phyloP scores from a whole-genome alignment of 2,797 vertebrate species.

The Sebastes diaconus region DNA sequence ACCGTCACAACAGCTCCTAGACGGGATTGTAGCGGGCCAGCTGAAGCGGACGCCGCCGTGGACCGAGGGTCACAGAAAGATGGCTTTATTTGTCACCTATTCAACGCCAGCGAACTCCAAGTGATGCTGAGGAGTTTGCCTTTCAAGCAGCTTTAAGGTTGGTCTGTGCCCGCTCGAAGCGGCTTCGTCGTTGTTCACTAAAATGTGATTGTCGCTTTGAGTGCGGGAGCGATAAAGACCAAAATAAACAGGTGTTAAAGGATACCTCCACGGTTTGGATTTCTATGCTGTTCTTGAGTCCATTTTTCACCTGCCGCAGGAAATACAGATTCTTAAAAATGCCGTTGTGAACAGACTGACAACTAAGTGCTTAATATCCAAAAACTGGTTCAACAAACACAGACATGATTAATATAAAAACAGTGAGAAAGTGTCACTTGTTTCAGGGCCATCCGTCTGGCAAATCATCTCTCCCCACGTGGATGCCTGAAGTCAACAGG shows the following conservation, averaged over 20 bases:
- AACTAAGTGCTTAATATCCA: conserved; percentile 84
- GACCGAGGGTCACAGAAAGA: conserved; percentile 57
- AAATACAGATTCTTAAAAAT: conserved; percentile 64
- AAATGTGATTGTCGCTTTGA: conserved; percentile 77
- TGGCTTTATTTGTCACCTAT: conserved; percentile 67
- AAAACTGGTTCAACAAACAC: conserved; percentile 76
- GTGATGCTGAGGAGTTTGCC: conserved; percentile 49
- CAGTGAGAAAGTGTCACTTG: conserved; percentile 75
- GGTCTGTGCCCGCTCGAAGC: conserved; percentile 60
- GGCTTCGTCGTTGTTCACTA: conserved; percentile 41
- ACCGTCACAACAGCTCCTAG: conserved; percentile 60
- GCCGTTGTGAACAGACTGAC: conserved; percentile 72
- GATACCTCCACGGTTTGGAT: conserved; percentile 32
- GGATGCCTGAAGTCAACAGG: conserved; percentile 58
- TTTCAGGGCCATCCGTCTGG: conserved; percentile 70
- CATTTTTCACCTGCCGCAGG: conserved; percentile 34
- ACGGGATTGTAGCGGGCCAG: conserved; percentile 38
- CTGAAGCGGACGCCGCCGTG: conserved; percentile 20
- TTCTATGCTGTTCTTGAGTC: conserved; percentile 50
- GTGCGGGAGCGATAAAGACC: conserved; percentile 53
- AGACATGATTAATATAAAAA: conserved; percentile 81
- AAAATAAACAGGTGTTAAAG: conserved; percentile 48
- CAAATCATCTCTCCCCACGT: conserved; percentile 38
- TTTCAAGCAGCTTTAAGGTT: conserved; percentile 64
- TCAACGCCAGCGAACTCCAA: conserved; percentile 46